Conservation (phyloP, 1,140 invertebrate species). For the Hyles vespertilio region DNA sequence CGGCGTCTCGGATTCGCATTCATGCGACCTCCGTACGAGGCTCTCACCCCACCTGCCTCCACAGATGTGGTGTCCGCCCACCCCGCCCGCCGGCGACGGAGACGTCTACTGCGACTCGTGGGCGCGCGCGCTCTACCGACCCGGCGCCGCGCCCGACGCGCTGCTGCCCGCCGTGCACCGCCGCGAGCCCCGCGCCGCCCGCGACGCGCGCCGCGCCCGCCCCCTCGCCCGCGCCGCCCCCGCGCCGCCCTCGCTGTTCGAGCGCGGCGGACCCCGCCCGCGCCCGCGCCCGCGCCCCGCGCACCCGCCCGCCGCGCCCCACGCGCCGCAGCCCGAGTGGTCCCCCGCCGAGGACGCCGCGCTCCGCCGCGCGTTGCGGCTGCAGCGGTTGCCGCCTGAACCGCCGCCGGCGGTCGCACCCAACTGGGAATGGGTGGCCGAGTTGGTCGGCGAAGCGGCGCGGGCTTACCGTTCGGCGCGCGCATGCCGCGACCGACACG, state of each 20-base stretch:
- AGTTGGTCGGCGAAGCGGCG: slow-evolving; percentile 91
- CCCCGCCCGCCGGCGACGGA: slow-evolving; percentile 92
- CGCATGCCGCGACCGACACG: slow-evolving; percentile 90
- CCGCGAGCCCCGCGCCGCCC: slow-evolving; percentile 27
- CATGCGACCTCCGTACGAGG: slow-evolving; percentile 81
- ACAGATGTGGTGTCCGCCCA: slow-evolving; percentile 97
- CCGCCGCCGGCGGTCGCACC: slow-evolving; percentile 83
- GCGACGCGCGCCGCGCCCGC: slow-evolving; percentile 67
- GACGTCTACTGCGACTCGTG: slow-evolving; percentile 94
- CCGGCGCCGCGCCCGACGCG: slow-evolving; percentile 86
- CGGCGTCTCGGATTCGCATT: slow-evolving; percentile 86
- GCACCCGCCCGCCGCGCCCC: slow-evolving; percentile 62
- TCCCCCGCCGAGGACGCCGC: slow-evolving; percentile 92
- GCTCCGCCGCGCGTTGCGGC: slow-evolving; percentile 88
- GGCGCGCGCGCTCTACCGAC: slow-evolving; percentile 90
- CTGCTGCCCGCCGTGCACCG: slow-evolving; percentile 80
- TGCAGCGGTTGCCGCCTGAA: slow-evolving; percentile 77
- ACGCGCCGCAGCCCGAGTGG: slow-evolving; percentile 88
- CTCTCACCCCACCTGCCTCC: slow-evolving; percentile 1
- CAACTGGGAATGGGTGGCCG: slow-evolving; percentile 97
- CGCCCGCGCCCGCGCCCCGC: slow-evolving; percentile 35
- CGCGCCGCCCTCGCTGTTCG: slow-evolving; percentile 76
- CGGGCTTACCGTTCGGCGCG: slow-evolving; percentile 94
- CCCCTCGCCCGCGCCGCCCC: slow-evolving; percentile 76
- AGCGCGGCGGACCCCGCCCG: slow-evolving; percentile 77